These are phyloP conservation scores for Dascillus cervinus DNA, from an alignment of 2,888 invertebrate genomes.

Conservation along the genomic window DNA sequence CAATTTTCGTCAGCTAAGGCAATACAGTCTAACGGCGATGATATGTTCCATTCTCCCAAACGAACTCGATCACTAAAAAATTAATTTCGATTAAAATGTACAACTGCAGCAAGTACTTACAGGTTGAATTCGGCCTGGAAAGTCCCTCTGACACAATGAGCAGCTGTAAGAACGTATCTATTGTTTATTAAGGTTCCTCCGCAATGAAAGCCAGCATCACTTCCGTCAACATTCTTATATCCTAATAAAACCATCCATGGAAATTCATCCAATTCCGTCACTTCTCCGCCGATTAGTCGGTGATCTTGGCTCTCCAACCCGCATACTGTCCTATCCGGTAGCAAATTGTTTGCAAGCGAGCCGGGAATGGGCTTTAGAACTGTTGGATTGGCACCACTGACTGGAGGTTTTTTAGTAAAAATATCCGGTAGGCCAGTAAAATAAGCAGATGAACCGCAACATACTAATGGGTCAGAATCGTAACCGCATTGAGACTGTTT, in stretches of 20 bases:
- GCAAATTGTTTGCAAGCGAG: background rate
- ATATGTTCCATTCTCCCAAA: background rate
- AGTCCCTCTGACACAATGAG: conserved; percentile 35
- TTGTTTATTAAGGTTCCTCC: conserved; percentile 43
- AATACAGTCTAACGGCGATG: background rate
- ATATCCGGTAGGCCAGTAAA: background rate
- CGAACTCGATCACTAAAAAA: background rate
- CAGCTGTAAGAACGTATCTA: conserved; percentile 42
- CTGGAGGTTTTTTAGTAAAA: background rate
- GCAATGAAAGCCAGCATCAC: conserved; percentile 25
- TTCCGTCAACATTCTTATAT: conserved; percentile 26
- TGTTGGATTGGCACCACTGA: background rate
- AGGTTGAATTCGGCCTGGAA: background rate
- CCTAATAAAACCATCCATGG: conserved; percentile 42
- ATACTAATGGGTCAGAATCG: background rate
- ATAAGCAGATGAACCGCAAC: conserved; percentile 1
- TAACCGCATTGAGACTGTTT: background rate
- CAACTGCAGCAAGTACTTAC: no score
- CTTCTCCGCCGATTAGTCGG: conserved; percentile 22
- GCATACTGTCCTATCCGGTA: conserved; percentile 6
- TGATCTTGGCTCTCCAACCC: conserved; percentile 4
- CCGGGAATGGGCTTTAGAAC: background rate
- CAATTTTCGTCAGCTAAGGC: conserved; percentile 22
- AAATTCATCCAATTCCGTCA: conserved; percentile 37
- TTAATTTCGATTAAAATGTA: no score